A percentile compares a stretch with the other conserved stretches of the same genome.
These are phyloP conservation scores for Caenorhabditis remanei DNA, from an alignment of 1,140 invertebrate genomes.

Conservation along the genomic window DNA sequence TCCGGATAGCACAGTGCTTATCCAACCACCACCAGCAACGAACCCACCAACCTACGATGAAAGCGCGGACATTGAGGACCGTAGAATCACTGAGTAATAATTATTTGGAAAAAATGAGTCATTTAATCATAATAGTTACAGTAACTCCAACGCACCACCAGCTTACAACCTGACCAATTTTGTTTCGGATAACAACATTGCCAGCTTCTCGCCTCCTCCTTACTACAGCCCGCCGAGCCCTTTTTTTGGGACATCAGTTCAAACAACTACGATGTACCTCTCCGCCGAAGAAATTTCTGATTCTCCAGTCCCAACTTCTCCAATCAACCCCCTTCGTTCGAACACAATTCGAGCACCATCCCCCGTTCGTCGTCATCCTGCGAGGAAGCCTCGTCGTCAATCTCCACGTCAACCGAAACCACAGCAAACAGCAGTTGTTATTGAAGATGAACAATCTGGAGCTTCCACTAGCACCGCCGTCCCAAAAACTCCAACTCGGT, in stretches of 20 bases:
- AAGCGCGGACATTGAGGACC: constrained; percentile 36
- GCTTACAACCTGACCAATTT: constrained; percentile 4
- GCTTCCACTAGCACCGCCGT: constrained; percentile 3
- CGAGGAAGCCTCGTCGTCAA: constrained; percentile 2
- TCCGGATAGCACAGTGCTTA: not conserved
- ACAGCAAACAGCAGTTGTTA: not conserved
- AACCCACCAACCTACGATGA: constrained; percentile 20
- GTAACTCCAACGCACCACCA: constrained; percentile 32
- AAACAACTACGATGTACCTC: constrained; percentile 20
- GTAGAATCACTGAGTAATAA: constrained; percentile 24
- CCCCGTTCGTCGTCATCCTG: constrained; percentile 31
- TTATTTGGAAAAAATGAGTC: not conserved
- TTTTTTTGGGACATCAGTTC: not conserved
- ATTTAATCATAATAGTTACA: not conserved
- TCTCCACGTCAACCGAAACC: constrained; percentile 24
- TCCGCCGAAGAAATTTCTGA: constrained; percentile 5
- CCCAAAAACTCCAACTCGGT: constrained; percentile 25
- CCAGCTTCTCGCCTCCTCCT: constrained; percentile 19
- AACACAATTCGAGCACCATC: not conserved
- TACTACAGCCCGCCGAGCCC: constrained; percentile 38
- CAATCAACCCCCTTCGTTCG: not conserved
- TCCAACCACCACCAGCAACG: not conserved
- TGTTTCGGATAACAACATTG: constrained; percentile 31
- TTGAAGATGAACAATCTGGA: not conserved
- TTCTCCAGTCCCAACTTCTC: not conserved